Percentiles rank a stretch among this genome's conserved stretches.
phyloP scores from a whole-genome alignment of 2,797 vertebrate genomes.

The Hozukius guyotensis region DNA sequence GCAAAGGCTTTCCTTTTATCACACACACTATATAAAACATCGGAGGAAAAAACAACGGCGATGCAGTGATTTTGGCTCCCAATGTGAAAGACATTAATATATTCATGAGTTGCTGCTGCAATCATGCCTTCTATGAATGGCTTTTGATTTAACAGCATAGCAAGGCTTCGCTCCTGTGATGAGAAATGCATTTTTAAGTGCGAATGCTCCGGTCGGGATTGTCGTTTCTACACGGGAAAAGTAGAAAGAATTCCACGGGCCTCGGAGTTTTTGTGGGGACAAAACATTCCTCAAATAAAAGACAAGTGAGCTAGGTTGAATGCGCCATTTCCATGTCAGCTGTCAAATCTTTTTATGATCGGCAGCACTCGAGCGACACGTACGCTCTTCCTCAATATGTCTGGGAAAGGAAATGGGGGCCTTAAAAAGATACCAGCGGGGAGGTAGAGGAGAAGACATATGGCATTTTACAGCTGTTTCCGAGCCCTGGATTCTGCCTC shows the following conservation, averaged over 20 bases:
- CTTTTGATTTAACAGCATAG: constrained; percentile 58
- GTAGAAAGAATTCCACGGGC: neutral
- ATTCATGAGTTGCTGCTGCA: constrained; percentile 63
- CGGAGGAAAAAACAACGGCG: constrained; percentile 43
- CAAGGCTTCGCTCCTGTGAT: constrained; percentile 21
- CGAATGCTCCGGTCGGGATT: neutral
- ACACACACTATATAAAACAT: constrained; percentile 27
- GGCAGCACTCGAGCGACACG: constrained; percentile 12
- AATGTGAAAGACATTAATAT: constrained; percentile 62
- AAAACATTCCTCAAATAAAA: constrained; percentile 47
- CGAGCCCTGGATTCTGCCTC: constrained; percentile 19
- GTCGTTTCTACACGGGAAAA: constrained; percentile 17
- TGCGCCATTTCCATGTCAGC: constrained; percentile 50
- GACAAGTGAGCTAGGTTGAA: constrained; percentile 12
- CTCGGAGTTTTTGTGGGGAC: constrained; percentile 17
- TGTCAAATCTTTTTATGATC: constrained; percentile 53
- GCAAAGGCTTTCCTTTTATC: constrained; percentile 27
- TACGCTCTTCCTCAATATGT: constrained; percentile 3
- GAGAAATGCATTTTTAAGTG: constrained; percentile 47
- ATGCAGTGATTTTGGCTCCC: constrained; percentile 32
- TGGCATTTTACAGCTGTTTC: constrained; percentile 51
- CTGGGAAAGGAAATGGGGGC: constrained; percentile 16
- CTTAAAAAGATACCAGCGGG: constrained; percentile 10
- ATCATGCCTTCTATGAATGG: constrained; percentile 59
- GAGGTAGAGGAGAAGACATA: constrained; percentile 27